phyloP scores from a whole-genome alignment of 2,888 invertebrate genomes.

The Alcis repandata region DNA sequence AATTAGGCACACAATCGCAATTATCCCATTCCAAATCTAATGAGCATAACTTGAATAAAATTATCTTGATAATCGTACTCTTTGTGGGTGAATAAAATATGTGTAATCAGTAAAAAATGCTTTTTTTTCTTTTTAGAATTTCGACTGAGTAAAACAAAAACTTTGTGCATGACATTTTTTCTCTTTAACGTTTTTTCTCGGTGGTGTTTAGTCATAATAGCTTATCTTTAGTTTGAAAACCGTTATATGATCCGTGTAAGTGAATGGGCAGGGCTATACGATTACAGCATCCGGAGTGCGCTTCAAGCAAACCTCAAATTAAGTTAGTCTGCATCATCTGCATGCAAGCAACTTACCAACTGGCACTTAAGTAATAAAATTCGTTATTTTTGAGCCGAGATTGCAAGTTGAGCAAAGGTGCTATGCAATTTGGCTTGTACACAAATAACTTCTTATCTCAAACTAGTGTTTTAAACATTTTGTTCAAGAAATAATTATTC shows the following conservation, averaged over 20 bases:
- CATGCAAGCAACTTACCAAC: constrained; percentile 25
- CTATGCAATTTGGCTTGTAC: constrained; percentile 18
- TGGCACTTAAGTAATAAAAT: constrained; percentile 23
- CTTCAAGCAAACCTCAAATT: constrained; percentile 46
- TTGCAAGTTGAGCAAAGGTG: constrained; percentile 1
- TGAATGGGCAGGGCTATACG: constrained; percentile 59
- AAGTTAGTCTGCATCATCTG: constrained; percentile 29
- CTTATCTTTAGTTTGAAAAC: constrained; percentile 46
- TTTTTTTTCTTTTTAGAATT: constrained; percentile 3
- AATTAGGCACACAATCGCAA: constrained; percentile 44
- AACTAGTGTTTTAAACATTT: background rate
- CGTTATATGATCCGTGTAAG: constrained; percentile 58
- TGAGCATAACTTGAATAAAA: constrained; percentile 44
- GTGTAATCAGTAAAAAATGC: background rate
- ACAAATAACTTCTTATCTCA: background rate
- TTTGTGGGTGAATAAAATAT: constrained; percentile 7
- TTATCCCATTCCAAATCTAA: constrained; percentile 42
- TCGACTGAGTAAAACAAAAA: constrained; percentile 14
- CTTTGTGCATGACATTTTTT: constrained; percentile 13
- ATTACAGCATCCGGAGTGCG: constrained; percentile 68
- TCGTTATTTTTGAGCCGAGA: constrained; percentile 11
- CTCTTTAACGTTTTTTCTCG: background rate
- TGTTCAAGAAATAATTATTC: background rate
- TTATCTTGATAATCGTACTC: constrained; percentile 26
- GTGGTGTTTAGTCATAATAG: background rate